Evolutionary conservation across 2,797 vertebrate species (phyloP).

Genomic region (Bryconaethiops microstoma): DNA sequence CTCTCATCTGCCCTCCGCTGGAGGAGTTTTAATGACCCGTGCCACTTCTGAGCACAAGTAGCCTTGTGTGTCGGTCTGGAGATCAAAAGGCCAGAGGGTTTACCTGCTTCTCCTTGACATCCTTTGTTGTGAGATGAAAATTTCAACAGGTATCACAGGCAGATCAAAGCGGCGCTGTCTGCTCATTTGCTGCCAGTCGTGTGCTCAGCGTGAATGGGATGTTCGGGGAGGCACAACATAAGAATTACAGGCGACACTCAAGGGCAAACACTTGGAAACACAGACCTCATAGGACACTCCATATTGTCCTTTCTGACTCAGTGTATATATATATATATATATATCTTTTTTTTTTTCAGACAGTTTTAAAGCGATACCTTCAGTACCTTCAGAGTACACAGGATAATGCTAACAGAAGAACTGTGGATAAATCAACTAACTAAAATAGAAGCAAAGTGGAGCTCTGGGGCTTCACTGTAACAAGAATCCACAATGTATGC

Average conservation of each 20-base stretch:
- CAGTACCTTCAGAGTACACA: no score
- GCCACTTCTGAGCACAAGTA: constrained; percentile 43
- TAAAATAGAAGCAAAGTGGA: no score
- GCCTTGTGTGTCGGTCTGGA: constrained; percentile 28
- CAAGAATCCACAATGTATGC: no score
- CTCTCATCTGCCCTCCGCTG: constrained; percentile 57
- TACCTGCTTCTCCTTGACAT: constrained; percentile 52
- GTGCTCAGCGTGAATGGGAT: constrained; percentile 28
- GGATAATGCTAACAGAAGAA: no score
- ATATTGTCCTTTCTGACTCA: no score
- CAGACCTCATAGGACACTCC: no score
- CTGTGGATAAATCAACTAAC: no score
- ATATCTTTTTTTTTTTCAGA: no score
- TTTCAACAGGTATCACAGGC: constrained; percentile 50
- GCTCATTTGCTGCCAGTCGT: constrained; percentile 48
- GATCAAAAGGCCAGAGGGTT: constrained; percentile 60
- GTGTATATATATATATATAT: no score
- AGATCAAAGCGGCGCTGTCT: constrained; percentile 55
- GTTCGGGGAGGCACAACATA: not conserved
- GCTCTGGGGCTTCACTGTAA: no score
- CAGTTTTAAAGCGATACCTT: no score
- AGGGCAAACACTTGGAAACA: constrained; percentile 28
- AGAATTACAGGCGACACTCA: constrained; percentile 26
- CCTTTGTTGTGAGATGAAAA: constrained; percentile 58
- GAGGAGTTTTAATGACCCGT: constrained; percentile 60